Conservation (phyloP, 2,888 invertebrate genomes). For the Temnothorax ravouxi region DNA sequence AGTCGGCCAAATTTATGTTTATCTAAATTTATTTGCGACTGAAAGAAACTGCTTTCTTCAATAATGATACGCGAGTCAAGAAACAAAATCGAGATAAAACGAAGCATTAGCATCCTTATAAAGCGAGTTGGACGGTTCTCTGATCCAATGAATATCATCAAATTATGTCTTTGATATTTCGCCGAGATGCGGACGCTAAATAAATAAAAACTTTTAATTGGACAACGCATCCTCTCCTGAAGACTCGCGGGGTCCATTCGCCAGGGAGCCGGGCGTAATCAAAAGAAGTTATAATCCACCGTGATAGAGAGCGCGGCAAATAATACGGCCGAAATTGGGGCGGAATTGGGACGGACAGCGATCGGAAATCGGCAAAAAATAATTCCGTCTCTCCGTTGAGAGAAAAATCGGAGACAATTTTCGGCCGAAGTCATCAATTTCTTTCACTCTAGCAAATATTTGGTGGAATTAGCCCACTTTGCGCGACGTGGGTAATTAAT, state of each 20-base stretch:
- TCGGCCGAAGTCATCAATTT: slow-evolving; percentile 22
- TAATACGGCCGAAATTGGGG: slow-evolving; percentile 50
- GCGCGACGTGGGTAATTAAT: slow-evolving; percentile 30
- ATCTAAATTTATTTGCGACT: neutral
- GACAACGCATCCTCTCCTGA: slow-evolving; percentile 26
- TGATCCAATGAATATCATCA: neutral
- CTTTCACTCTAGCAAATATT: slow-evolving; percentile 44
- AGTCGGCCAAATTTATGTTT: neutral
- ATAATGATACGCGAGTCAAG: neutral
- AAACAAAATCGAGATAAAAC: neutral
- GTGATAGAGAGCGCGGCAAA: slow-evolving; percentile 33
- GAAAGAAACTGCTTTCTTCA: slow-evolving; percentile 4
- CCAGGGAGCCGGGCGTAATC: slow-evolving; percentile 36
- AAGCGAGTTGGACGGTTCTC: neutral
- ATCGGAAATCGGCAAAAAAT: slow-evolving; percentile 31
- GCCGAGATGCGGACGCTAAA: slow-evolving; percentile 25
- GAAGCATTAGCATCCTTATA: neutral
- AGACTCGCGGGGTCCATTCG: slow-evolving; percentile 16
- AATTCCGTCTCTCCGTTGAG: neutral
- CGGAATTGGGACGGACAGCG: slow-evolving; percentile 22
- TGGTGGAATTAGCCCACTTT: neutral
- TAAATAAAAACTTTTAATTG: slow-evolving; percentile 57
- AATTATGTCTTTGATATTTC: slow-evolving; percentile 30
- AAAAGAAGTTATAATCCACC: slow-evolving; percentile 51
- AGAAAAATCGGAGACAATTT: slow-evolving; percentile 6